Base-by-base conservation (phyloP, 1,140 invertebrate species). In the Drosophila watanabei region DNA sequence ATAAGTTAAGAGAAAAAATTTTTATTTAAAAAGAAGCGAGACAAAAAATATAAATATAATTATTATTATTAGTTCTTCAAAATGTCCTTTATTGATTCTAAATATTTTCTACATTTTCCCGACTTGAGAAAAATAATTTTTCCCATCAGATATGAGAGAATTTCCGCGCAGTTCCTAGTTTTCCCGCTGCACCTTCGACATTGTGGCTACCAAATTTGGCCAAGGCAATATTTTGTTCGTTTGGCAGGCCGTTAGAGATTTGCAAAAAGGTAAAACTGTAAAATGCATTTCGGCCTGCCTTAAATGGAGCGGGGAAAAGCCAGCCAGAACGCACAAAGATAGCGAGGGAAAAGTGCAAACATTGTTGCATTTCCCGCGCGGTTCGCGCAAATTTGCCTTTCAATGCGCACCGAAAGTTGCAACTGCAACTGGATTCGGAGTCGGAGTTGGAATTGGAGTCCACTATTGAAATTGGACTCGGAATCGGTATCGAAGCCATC, bases 231-330 rank as follows among this genome's bases (percentile, higher is more conserved):
- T 90, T 91, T 90, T 88, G 62, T 82, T 65, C 33, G 41, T 73
- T 75, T 75, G 71, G 71, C 71, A 72, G 75, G 84, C 84, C 80
- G 84, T 82, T 87, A 80, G 86, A 87, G 83, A 86, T 86, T 86
- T 87, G 79, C 80, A 57, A 75, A 43, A 73, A 70, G 63, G 54
- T 69, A 68, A 75, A 90, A 85, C 85, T 75, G 86, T 90, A 89
- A 88, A 89, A 86, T 90, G 86, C 86, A 82, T 86, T 89, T 82
- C 84, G 72, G 64, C 56, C 39, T 70, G 62, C 86, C 86, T 77
- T 90, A 90, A 90, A 90, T 86, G 86, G 86, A 70, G 62, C 76
- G 73, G 75, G 70, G 79, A 82, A 89, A 87, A 87, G 83, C 65
- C 69, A 72, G 63, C 83, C 10, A 79, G 68, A 80, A 87, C 79